A percentile compares a stretch with the other conserved stretches of the same genome.
Evolutionary conservation across 2,888 invertebrate genomes (phyloP).

Genomic region (Trissoscelio sp.): DNA sequence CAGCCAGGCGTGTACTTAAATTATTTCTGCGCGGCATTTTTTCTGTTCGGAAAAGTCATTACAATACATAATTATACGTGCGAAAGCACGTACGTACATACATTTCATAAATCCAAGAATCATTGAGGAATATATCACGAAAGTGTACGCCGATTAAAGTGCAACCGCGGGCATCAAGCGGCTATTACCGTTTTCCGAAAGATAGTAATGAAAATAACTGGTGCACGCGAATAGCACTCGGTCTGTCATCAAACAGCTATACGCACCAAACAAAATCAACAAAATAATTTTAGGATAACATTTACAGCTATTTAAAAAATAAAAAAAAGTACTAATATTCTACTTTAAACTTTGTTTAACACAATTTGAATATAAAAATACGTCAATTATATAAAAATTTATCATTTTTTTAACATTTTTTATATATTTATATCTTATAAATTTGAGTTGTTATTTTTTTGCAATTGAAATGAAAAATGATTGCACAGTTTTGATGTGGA

Average conservation of each 20-base stretch:
- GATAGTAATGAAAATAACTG: constrained; percentile 51
- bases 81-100: constrained; percentile 35
- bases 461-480: constrained; percentile 2
- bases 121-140: constrained; percentile 51
- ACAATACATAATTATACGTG: constrained; percentile 50
- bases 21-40: constrained; percentile 33
- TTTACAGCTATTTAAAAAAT: too few relatives aligned
- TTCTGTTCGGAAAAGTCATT: constrained; percentile 51
- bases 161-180: constrained; percentile 42
- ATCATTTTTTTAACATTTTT: too few relatives aligned
- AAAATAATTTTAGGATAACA: not conserved
- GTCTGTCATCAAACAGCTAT: constrained; percentile 31
- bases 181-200: constrained; percentile 53
- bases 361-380: too few relatives aligned
- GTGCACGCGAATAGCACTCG: constrained; percentile 41
- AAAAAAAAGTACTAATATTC: too few relatives aligned
- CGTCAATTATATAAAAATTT: too few relatives aligned
- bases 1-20: constrained; percentile 31
- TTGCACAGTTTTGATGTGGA: constrained; percentile 15
- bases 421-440: too few relatives aligned
- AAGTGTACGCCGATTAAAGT: constrained; percentile 45
- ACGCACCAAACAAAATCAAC: not conserved
- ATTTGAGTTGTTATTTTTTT: not conserved
- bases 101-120: constrained; percentile 27
- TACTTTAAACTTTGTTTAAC: too few relatives aligned